Evolutionary conservation across 2,797 vertebrate species (phyloP).

Genomic region (Tiaroga cobitis): DNA sequence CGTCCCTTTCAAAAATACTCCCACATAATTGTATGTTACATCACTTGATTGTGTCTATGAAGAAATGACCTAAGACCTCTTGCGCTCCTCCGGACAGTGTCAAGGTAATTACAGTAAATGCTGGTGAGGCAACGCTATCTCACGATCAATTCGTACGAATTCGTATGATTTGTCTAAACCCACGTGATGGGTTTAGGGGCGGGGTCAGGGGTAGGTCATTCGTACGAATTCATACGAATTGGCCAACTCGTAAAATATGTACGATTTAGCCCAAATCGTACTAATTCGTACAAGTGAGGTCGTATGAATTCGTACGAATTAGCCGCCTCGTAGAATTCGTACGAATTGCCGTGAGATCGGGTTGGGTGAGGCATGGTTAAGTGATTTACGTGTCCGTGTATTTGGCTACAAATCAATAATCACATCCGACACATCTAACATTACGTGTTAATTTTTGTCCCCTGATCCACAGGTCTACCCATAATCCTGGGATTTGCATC

Average conservation of each 20-base stretch:
- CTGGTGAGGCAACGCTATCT: too few relatives aligned
- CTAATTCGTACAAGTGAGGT: too few relatives aligned
- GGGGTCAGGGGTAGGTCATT: too few relatives aligned
- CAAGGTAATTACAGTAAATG: slow-evolving; percentile 30
- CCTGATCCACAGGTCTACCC: not conserved
- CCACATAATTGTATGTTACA: slow-evolving; percentile 2
- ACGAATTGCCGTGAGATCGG: too few relatives aligned
- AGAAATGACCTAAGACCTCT: slow-evolving; percentile 16
- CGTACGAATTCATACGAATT: too few relatives aligned
- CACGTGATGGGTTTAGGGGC: too few relatives aligned
- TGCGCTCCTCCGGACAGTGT: slow-evolving; percentile 9
- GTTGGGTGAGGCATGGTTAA: slow-evolving; percentile 23
- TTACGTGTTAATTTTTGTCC: not conserved
- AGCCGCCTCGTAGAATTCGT: too few relatives aligned
- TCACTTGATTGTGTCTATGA: slow-evolving; percentile 18
- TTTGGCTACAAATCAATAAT: slow-evolving; percentile 29
- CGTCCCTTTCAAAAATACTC: not conserved
- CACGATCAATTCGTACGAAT: too few relatives aligned
- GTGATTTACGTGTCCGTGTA: not conserved
- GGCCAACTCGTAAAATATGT: too few relatives aligned
- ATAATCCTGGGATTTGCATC: slow-evolving; percentile 13
- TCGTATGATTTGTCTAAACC: too few relatives aligned
- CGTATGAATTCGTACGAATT: too few relatives aligned
- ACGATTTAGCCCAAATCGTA: too few relatives aligned
- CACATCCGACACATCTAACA: not conserved